Percentiles rank a stretch among this genome's conserved stretches.
Evolutionary conservation across 2,888 invertebrate genomes (phyloP).

Genomic region (Hirudinaria manillensis): DNA sequence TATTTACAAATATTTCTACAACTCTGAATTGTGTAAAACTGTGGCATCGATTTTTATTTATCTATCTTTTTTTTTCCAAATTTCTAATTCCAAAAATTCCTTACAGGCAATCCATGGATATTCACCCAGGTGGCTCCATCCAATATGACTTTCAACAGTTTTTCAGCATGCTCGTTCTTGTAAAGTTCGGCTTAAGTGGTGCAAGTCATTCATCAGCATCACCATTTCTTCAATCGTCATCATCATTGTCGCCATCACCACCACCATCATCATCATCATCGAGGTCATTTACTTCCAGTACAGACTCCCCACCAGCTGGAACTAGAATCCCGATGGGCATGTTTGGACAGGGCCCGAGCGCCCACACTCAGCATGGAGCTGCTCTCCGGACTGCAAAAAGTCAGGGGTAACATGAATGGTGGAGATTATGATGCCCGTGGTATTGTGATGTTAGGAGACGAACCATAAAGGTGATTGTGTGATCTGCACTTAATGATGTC

Average conservation of each 20-base stretch:
- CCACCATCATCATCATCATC: no score
- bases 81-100: no score
- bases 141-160: constrained; percentile 46
- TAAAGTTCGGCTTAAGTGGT: constrained; percentile 44
- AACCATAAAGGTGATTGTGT: no score
- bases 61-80: no score
- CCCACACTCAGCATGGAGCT: constrained; percentile 47
- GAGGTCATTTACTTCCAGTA: constrained; percentile 45
- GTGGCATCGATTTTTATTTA: no score
- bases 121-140: constrained; percentile 52
- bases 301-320: constrained; percentile 51
- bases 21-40: no score
- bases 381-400: constrained; percentile 34
- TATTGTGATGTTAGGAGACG: not conserved
- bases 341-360: constrained; percentile 51
- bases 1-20: no score
- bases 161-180: constrained; percentile 50
- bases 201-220: not conserved
- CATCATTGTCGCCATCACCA: no score
- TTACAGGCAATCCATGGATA: constrained; percentile 51
- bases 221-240: no score
- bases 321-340: constrained; percentile 48
- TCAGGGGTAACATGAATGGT: not conserved
- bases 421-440: not conserved
- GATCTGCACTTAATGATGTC: no score